Conservation (phyloP, 2,888 invertebrate species). For the Apamea monoglypha region DNA sequence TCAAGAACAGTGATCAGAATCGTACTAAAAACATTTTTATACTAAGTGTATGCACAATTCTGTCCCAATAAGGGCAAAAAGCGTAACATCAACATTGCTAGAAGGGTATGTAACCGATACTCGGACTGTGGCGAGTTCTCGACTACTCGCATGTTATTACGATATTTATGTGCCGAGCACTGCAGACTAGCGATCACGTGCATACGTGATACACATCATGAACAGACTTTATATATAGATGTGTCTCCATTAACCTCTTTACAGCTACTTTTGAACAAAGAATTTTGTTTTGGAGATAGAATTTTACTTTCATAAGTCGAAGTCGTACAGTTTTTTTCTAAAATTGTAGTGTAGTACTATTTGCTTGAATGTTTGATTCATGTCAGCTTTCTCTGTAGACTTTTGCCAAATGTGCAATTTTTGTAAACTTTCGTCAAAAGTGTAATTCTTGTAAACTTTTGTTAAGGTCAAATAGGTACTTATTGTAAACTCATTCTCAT, state of each 20-base stretch:
- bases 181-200: conserved; percentile 62
- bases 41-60: conserved; percentile 14
- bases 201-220: conserved; percentile 66
- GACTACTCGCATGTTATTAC: conserved; percentile 59
- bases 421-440: conserved; percentile 12
- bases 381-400: background rate
- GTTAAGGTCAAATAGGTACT: background rate
- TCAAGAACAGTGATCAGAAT: background rate
- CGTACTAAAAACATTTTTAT: conserved; percentile 3
- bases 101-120: conserved; percentile 58
- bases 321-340: background rate
- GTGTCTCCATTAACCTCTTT: conserved; percentile 60
- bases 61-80: conserved; percentile 51
- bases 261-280: conserved; percentile 53
- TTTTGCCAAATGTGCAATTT: background rate
- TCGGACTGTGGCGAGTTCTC: conserved; percentile 46
- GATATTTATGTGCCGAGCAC: conserved; percentile 61
- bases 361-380: background rate
- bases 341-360: background rate
- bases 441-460: conserved; percentile 12
- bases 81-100: conserved; percentile 49
- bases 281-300: conserved; percentile 37
- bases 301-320: conserved; percentile 23
- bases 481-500: conserved; percentile 8
- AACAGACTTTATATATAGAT: conserved; percentile 60